Evolutionary conservation across 1,140 invertebrate genomes (phyloP).

Genomic region (Rhyacophila brunnea): DNA sequence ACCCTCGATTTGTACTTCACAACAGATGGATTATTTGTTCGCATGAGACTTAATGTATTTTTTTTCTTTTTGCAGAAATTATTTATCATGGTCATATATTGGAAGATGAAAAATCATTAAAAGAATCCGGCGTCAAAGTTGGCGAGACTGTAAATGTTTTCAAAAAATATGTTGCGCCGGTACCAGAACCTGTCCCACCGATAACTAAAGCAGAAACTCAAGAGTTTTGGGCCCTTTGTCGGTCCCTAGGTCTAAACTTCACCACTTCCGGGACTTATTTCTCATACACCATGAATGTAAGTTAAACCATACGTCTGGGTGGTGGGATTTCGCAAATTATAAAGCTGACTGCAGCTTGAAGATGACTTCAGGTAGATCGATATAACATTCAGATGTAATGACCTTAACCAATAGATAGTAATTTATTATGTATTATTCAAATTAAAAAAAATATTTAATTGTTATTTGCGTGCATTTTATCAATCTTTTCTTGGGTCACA

Average conservation of each 20-base stretch:
- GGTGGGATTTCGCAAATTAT: too few relatives aligned
- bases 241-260: conserved; percentile 4
- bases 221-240: conserved; percentile 16
- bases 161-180: conserved; percentile 5
- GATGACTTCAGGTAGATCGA: too few relatives aligned
- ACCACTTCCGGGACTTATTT: conserved; percentile 9
- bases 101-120: conserved; percentile 26
- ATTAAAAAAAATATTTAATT: too few relatives aligned
- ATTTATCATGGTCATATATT: conserved; percentile 26
- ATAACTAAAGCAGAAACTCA: conserved; percentile 15
- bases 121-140: conserved; percentile 22
- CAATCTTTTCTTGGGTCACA: too few relatives aligned
- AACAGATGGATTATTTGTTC: too few relatives aligned
- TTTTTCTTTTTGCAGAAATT: conserved; percentile 24
- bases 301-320: not conserved
- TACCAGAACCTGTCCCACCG: not conserved
- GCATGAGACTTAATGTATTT: too few relatives aligned
- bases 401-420: too few relatives aligned
- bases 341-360: too few relatives aligned
- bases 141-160: conserved; percentile 28
- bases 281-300: conserved; percentile 15
- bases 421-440: too few relatives aligned
- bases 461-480: too few relatives aligned
- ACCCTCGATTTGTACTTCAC: too few relatives aligned
- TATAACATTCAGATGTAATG: too few relatives aligned